Percentiles rank a stretch among this genome's conserved stretches.
These are phyloP conservation scores for Stictonetta naevosa DNA, from an alignment of 2,113 vertebrate genomes.

Conservation along the genomic window DNA sequence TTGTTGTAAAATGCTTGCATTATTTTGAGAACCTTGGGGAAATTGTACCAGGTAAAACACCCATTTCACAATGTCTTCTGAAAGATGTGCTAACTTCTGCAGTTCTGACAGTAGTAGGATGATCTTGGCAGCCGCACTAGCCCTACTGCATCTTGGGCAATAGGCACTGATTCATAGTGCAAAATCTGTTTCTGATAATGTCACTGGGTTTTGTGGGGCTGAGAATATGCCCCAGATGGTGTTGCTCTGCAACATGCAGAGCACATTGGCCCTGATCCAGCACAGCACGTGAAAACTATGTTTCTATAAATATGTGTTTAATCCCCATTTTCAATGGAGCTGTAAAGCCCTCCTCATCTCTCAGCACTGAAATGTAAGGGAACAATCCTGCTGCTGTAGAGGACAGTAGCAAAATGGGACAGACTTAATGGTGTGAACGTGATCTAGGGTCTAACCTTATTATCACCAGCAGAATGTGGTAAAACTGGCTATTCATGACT, in stretches of 20 bases:
- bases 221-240: neutral
- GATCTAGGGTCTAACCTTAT: neutral
- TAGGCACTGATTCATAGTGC: neutral
- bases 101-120: conserved; percentile 12
- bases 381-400: neutral
- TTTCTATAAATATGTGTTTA: conserved; percentile 20
- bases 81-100: neutral
- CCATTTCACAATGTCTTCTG: neutral
- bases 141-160: neutral
- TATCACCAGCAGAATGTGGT: neutral
- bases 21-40: neutral
- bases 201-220: neutral
- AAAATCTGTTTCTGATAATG: conserved; percentile 40
- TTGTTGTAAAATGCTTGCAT: conserved; percentile 19
- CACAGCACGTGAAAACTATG: conserved; percentile 4
- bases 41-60: neutral
- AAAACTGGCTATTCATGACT: neutral
- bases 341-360: neutral
- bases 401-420: neutral
- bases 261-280: neutral
- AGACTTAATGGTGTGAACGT: neutral
- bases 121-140: neutral
- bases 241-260: neutral
- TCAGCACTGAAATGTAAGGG: neutral
- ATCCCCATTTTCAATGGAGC: neutral